Evolutionary conservation across 2,113 vertebrate species (phyloP).

Genomic region (Xyliphius kryptos): DNA sequence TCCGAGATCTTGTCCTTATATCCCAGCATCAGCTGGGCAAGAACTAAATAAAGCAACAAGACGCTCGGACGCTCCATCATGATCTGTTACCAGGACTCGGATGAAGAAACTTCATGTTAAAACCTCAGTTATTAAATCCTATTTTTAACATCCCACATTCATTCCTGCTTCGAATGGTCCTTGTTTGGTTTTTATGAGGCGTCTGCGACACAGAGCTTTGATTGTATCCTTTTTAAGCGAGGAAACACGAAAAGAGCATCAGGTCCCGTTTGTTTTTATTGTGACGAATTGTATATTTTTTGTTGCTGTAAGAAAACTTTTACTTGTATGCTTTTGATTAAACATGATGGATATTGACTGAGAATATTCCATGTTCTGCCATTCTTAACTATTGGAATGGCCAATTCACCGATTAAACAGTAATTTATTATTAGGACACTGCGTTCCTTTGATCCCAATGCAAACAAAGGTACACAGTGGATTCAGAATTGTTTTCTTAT

Average conservation of each 20-base stretch:
- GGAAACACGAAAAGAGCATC: slow-evolving; percentile 14
- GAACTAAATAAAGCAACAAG: slow-evolving; percentile 22
- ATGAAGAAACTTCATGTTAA: slow-evolving; percentile 34
- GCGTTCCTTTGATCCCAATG: slow-evolving; percentile 6
- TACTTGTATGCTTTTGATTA: slow-evolving; percentile 36
- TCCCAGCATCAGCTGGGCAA: slow-evolving; percentile 3
- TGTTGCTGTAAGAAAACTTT: slow-evolving; percentile 25
- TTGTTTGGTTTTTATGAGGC: slow-evolving; percentile 47
- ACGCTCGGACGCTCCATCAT: slow-evolving; percentile 41
- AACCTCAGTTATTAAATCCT: slow-evolving; percentile 53
- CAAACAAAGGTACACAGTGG: neutral
- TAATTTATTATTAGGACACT: slow-evolving; percentile 28
- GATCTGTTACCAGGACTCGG: slow-evolving; percentile 41
- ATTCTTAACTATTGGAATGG: slow-evolving; percentile 19
- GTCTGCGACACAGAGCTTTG: slow-evolving; percentile 54
- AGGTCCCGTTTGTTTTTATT: slow-evolving; percentile 31
- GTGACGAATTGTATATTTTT: slow-evolving; percentile 37
- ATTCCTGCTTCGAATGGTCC: slow-evolving; percentile 46
- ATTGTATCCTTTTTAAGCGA: slow-evolving; percentile 54
- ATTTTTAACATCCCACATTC: slow-evolving; percentile 49
- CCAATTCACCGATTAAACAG: slow-evolving; percentile 21
- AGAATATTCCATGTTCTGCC: slow-evolving; percentile 26
- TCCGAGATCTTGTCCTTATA: slow-evolving; percentile 21
- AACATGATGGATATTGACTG: slow-evolving; percentile 26
- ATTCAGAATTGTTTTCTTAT: no score